A percentile compares a stretch with the other conserved stretches of the same genome.
These are phyloP conservation scores for Varanus salvator DNA, from an alignment of 2,113 vertebrate genomes.

Conservation along the genomic window DNA sequence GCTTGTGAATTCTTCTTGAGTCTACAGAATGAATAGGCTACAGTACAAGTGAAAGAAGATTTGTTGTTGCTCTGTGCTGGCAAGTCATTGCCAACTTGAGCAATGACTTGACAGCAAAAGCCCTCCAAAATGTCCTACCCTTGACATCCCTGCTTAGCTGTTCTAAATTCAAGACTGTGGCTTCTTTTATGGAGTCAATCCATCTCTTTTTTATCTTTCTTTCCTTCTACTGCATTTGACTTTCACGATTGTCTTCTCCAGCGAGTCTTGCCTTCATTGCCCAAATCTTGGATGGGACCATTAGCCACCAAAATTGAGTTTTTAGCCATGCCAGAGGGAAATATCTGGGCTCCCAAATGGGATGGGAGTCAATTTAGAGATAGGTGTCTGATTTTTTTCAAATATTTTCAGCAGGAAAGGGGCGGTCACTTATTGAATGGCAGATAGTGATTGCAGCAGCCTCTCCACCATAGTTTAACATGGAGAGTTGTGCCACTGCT, in stretches of 20 bases:
- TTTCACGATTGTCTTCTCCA: too few relatives aligned
- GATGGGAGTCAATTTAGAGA: too few relatives aligned
- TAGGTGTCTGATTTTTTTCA: not conserved
- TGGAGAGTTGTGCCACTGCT: not conserved
- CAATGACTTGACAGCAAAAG: too few relatives aligned
- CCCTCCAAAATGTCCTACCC: too few relatives aligned
- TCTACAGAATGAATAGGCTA: not conserved
- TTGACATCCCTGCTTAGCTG: too few relatives aligned
- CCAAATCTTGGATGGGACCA: not conserved
- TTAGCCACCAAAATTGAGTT: not conserved
- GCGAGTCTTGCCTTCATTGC: not conserved
- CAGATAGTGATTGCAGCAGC: not conserved
- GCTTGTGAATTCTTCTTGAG: not conserved
- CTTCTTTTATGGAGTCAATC: too few relatives aligned
- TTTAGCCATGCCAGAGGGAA: not conserved
- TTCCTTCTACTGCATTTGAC: too few relatives aligned
- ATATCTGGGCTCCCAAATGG: not conserved
- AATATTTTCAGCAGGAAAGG: not conserved
- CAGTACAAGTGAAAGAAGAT: not conserved
- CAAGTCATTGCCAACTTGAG: too few relatives aligned
- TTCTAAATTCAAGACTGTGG: too few relatives aligned
- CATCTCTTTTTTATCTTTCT: too few relatives aligned
- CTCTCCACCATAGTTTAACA: not conserved
- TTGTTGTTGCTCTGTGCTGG: too few relatives aligned
- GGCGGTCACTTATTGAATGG: not conserved